Evolutionary conservation across 2,797 vertebrate genomes (phyloP), one percentile per base, ranked within the genome.

Genomic region (Schizothorax lantsangensis): DNA sequence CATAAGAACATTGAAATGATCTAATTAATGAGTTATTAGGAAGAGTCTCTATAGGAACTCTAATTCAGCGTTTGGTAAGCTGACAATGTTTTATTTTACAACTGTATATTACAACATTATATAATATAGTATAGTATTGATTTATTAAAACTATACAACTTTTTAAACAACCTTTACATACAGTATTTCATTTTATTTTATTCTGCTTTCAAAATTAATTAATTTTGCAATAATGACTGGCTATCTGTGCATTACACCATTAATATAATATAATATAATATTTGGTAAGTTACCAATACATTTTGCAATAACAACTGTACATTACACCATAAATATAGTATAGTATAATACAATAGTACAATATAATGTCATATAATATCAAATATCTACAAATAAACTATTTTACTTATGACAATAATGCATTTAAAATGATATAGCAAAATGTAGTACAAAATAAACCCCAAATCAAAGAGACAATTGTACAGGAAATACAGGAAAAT

Each of bases 1-100:
- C n/a, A n/a, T n/a, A n/a, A n/a, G n/a, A n/a, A 66, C 11, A 81
- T 71, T 12, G 17, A 33, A 83, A 83, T 14, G 9, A 81, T 11
- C 30, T 1, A 26, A 43, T 43, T 57, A 12, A 19, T 5, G 2
- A 62, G 7, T n/a, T 40, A 17, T 21, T 59, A 64, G 26, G 17
- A 38, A 54, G 11, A 33, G 4, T 19, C 23, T 62, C 77, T 43
- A 54, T 57, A 19, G 19, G 9, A 45, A 49, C 1, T 81, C 10
- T 12, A 23, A 14, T 52, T 66, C 12, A 40, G 3, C 47, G 66
- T 66, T 26, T 30, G 54, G 3, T n/a, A 59, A 23, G 54, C 9
- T 59, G 54, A 3, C 0, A 59, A 17, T 17, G 49, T 17, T 17
- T 52, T 52, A 52, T 17, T 49, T 49, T 15, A 49, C 43, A 45